Evolutionary conservation across 2,888 invertebrate genomes (phyloP).

Genomic region (Campoplex nolae): DNA sequence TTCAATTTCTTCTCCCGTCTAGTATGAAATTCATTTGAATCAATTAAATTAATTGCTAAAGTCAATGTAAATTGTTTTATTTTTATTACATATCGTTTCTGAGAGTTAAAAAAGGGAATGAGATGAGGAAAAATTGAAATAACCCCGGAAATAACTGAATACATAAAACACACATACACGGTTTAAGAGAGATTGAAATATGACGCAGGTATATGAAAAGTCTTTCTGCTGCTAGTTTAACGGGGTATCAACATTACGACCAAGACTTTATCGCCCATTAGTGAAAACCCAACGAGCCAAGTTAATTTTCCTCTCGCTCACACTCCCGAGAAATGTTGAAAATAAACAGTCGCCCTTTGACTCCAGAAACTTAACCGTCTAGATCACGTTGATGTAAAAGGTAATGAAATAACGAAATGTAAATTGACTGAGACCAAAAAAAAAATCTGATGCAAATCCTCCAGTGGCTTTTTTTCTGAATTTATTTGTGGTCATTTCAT

Average conservation of each 20-base stretch:
- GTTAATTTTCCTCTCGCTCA: conserved; percentile 34
- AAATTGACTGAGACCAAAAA: neutral
- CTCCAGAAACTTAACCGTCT: neutral
- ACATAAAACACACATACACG: neutral
- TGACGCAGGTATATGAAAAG: conserved; percentile 1
- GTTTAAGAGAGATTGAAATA: conserved; percentile 13
- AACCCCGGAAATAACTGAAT: neutral
- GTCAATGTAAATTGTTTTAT: neutral
- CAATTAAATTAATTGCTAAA: neutral
- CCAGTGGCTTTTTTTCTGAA: neutral
- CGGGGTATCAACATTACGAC: conserved; percentile 25
- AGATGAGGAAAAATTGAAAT: neutral
- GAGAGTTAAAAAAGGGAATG: neutral
- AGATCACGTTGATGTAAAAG: neutral
- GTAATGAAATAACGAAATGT: neutral
- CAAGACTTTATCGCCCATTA: conserved; percentile 43
- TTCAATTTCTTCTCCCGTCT: neutral
- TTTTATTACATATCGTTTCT: neutral
- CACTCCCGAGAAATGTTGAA: neutral
- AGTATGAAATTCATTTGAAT: neutral
- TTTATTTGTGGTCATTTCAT: neutral
- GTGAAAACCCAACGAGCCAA: conserved; percentile 36
- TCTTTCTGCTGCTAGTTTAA: conserved; percentile 38
- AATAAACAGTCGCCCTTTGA: neutral
- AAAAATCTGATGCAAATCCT: neutral